Conservation (phyloP, 2,888 invertebrate species). For the Helleia helle region DNA sequence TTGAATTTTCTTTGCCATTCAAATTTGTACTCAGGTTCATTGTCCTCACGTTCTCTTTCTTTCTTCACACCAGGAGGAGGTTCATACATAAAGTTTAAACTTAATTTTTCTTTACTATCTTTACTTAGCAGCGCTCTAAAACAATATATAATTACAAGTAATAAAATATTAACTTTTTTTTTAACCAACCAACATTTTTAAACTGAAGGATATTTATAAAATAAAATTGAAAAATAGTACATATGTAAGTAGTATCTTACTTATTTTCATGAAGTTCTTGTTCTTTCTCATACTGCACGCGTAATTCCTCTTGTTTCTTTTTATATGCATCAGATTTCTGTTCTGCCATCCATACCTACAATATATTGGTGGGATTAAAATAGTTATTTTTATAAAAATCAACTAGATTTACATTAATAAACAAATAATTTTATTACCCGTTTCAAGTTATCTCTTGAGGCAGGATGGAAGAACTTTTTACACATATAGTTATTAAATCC, state of each 20-base stretch:
- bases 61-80: conserved; percentile 98
- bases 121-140: conserved; percentile 96
- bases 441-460: conserved; percentile 97
- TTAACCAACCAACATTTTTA: too few species aligned
- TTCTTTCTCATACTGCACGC: conserved; percentile 98
- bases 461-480: conserved; percentile 99
- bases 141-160: too few species aligned
- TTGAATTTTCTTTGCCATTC: conserved; percentile 99
- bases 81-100: conserved; percentile 99
- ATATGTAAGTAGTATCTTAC: conserved; percentile 53
- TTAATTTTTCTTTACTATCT: conserved; percentile 98
- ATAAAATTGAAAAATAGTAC: too few species aligned
- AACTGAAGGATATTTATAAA: too few species aligned
- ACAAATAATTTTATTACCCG: conserved; percentile 85
- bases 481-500: conserved; percentile 99
- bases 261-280: conserved; percentile 98
- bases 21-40: conserved; percentile 98
- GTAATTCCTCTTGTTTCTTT: conserved; percentile 97
- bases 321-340: conserved; percentile 98
- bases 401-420: too few species aligned
- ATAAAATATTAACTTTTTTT: too few species aligned
- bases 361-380: too few species aligned
- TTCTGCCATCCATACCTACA: conserved; percentile 98
- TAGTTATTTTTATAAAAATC: too few species aligned
- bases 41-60: conserved; percentile 91